Base-by-base conservation (phyloP, 1,140 invertebrate genomes). In the Tetramorium parvispinum region DNA sequence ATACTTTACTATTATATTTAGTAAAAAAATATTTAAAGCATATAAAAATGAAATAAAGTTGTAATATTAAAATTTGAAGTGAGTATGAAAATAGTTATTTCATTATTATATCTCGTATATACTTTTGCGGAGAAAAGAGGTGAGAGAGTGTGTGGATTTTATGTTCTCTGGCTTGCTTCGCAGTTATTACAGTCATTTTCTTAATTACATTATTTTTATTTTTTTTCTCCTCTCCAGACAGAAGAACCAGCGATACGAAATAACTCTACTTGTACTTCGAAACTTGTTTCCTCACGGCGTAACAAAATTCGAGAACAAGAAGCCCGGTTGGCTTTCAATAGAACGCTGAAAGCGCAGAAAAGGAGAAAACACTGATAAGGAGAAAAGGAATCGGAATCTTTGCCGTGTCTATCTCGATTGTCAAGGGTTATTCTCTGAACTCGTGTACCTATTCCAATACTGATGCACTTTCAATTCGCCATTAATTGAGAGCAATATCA, bases 281-380 rank as follows among this genome's bases (percentile, higher is more conserved):
- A 59, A 73, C 68, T 83, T 21, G 43, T 59, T 83, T 75, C 51
- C 21, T 83, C 24, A 24, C 37, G 32, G 65, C 40, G 24, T 37
- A 57, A 27, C 65, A 71, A 82, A 82, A 73, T 83, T 83, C 79
- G 40, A 83, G 18, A 81, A 57, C 65, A 81, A 81, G 49, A 75
- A 73, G 40, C 13, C 13, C 18, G 79, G 68, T 75, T 57, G 66
- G 66, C 18, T 83, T 75, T 83, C 40, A 73, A 70, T 55, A 46
- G 27, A 82, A 16, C 18, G 11, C 24, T 59, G 18, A 59, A 82
- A 59, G 32, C 6, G 4, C 18, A 32, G 24, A 46, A 83, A 57
- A 46, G 27, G 16, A 46, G 40, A 61, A 46, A 83, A 61, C 53
- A 57, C 13, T 10, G 65, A 16, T 73, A 83, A 83, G n/a, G 13